Percentiles rank a stretch among this genome's conserved stretches.
Conservation (phyloP, 2,888 invertebrate genomes). For the Drosophila ochracea region DNA sequence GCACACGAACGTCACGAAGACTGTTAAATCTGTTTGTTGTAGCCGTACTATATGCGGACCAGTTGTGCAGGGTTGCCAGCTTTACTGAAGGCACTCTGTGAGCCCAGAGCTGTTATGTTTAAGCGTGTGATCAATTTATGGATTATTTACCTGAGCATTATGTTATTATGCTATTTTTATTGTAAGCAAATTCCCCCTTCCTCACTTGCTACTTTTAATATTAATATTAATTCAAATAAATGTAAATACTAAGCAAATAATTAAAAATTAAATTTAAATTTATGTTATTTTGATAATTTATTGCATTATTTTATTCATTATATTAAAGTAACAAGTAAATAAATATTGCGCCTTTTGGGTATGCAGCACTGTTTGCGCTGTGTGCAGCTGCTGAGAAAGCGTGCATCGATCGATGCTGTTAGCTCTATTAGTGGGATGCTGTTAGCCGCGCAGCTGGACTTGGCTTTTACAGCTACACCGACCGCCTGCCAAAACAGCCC, state of each 20-base stretch:
- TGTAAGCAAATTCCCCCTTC: background rate
- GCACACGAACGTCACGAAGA: constrained; percentile 34
- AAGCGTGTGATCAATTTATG: background rate
- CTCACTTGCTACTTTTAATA: background rate
- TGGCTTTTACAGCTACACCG: constrained; percentile 12
- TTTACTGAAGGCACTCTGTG: background rate
- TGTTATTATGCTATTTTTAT: background rate
- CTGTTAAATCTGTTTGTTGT: constrained; percentile 37
- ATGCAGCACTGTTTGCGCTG: constrained; percentile 33
- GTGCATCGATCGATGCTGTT: constrained; percentile 82
- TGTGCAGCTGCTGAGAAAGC: background rate
- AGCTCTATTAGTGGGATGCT: constrained; percentile 35
- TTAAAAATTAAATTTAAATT: background rate
- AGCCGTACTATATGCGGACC: constrained; percentile 44
- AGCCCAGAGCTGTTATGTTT: background rate
- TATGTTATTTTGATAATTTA: background rate
- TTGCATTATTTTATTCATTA: background rate
- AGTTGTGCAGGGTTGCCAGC: constrained; percentile 44
- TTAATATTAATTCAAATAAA: background rate
- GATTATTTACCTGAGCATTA: background rate
- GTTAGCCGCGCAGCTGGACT: constrained; percentile 30
- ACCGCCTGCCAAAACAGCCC: background rate
- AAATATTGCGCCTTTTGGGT: constrained; percentile 19
- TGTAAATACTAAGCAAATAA: background rate
- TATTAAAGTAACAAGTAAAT: background rate